Evolutionary conservation across 2,113 vertebrate genomes (phyloP), one percentile per base, ranked within the genome.

Genomic region (Porphyrio hochstetteri): DNA sequence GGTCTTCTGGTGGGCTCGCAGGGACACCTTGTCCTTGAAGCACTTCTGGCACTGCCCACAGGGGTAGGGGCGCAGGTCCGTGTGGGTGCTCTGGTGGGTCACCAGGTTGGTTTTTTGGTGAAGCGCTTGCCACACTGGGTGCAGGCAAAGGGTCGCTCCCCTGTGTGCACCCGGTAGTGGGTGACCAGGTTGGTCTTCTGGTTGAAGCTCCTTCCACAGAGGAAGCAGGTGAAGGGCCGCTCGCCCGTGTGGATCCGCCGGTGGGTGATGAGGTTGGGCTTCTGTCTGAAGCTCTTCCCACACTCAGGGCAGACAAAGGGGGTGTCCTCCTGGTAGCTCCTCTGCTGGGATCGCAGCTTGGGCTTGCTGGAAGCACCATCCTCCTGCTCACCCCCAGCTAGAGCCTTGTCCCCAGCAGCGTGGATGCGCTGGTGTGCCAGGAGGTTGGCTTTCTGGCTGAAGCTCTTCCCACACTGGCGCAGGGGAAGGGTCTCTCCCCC

Each of bases 111-210:
- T 98, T 35, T 92, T 97, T 75, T 98, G 98, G 98, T 97, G 93
- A 99, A 99, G 69, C 98, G 98, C 76, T 99, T 98, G 19, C 97
- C 98, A 20, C 98, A 99, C 85, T 94, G 97, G 4, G 98, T 60
- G 57, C 98, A 99, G 83, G 96, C 95, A 15, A 95, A 97, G 70
- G 96, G 96, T 6, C 96, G 86, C 90, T 96, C 96, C n/a, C 97
- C 98, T 8, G 96, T 95, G 92, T 97, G 96, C 35, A 93, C 96
- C 4, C 95, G 90, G 92, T 96, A 95, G 81, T 97, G 97, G 11
- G 93, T 96, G 6, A 96, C 93, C 80, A 97, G 86, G 82, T 96
- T 96, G 74, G 94, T 95, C 42, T 98, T 98, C 38, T 98, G 98
- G 93, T 97, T 98, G 95, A 98, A 98, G 77, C 98, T 97, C 38